These are phyloP conservation scores for Atherix ibis DNA, from an alignment of 2,888 invertebrate species.

Conservation along the genomic window DNA sequence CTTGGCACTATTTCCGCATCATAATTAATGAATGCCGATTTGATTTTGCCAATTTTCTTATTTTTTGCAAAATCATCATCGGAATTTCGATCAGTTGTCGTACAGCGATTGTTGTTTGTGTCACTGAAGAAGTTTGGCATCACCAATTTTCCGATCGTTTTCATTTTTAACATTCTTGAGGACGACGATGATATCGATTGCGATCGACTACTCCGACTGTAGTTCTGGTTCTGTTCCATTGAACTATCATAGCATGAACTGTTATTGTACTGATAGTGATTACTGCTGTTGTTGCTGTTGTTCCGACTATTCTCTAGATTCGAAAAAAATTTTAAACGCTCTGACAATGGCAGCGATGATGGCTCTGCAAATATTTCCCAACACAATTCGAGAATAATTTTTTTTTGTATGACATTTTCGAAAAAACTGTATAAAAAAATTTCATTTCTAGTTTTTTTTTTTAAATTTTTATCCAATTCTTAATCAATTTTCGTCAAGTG, in stretches of 20 bases:
- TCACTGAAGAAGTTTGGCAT: conserved; percentile 23
- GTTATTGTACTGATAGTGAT: not conserved
- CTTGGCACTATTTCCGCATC: conserved; percentile 15
- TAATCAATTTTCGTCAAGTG: too few relatives aligned
- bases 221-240: too few relatives aligned
- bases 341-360: conserved; percentile 27
- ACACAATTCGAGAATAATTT: too few relatives aligned
- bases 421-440: too few relatives aligned
- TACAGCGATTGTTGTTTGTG: conserved; percentile 17
- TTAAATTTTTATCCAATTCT: too few relatives aligned
- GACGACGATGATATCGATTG: conserved; percentile 11
- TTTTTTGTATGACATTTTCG: too few relatives aligned
- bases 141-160: conserved; percentile 25
- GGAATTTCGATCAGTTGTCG: conserved; percentile 2
- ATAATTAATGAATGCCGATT: conserved; percentile 25
- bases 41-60: conserved; percentile 29
- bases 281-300: not conserved
- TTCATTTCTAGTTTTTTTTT: too few relatives aligned
- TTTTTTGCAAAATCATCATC: conserved; percentile 1
- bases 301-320: not conserved
- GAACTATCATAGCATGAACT: too few relatives aligned
- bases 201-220: not conserved
- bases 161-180: conserved; percentile 19
- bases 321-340: conserved; percentile 28
- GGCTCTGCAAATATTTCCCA: conserved; percentile 24